Percentiles rank a stretch among this genome's conserved stretches.
Conservation (phyloP, 1,140 invertebrate species). For the Zelostemma sp. region DNA sequence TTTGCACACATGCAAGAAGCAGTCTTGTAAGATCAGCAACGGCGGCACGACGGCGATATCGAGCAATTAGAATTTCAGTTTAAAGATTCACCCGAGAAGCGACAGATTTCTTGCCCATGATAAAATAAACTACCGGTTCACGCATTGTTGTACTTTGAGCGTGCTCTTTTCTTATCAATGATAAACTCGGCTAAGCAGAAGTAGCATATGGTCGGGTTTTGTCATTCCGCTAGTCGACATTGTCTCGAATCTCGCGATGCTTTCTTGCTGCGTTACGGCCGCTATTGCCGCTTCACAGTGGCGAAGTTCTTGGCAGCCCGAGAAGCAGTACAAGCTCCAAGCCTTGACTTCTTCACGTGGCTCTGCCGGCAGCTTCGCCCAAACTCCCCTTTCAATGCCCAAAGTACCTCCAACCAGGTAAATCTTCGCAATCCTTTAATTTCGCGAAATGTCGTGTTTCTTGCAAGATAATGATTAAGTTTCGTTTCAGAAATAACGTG, state of each 20-base stretch:
- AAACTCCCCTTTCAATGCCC: constrained; percentile 16
- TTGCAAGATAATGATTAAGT: no score
- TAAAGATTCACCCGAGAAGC: no score
- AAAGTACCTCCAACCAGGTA: constrained; percentile 28
- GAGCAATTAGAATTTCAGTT: no score
- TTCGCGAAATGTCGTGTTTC: background rate
- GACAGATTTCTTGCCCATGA: no score
- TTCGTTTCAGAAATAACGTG: constrained; percentile 87
- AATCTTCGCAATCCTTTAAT: constrained; percentile 17
- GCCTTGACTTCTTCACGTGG: no score
- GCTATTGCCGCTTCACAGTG: constrained; percentile 45
- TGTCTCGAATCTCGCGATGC: no score
- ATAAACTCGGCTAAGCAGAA: constrained; percentile 37
- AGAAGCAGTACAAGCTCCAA: no score
- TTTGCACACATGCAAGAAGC: no score
- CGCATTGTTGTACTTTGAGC: constrained; percentile 6
- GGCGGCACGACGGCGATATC: no score
- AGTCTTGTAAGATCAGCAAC: no score
- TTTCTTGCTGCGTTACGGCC: constrained; percentile 61
- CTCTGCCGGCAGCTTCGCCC: constrained; percentile 2
- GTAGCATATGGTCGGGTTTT: constrained; percentile 12
- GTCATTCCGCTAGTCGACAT: constrained; percentile 4
- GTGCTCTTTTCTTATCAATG: constrained; percentile 17
- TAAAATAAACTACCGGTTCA: no score
- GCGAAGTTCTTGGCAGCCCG: constrained; percentile 17